Base-by-base conservation (phyloP, 2,888 invertebrate species). In the Drosophila kambysellisi region DNA sequence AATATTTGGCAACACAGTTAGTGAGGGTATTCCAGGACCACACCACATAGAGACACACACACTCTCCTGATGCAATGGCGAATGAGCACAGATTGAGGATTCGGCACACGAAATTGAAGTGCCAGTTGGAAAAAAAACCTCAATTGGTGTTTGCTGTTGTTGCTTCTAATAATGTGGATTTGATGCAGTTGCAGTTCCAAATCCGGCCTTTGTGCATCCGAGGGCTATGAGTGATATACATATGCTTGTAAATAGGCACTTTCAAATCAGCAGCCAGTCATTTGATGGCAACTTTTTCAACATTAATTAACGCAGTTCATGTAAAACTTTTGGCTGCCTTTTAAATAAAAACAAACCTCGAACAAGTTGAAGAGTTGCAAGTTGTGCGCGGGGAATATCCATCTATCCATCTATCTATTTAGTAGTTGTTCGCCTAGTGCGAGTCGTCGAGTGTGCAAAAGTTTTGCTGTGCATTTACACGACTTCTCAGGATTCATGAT, bases 281-380 rank as follows among this genome's bases (percentile, higher is more conserved):
- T 72, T 79, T 87, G 56, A 58, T 37, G 43, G 62, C 51, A 81
- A 83, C 68, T 89, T 78, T 82, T 77, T 72, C 65, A 84, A 84
- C 85, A 76, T 86, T 86, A 86, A 86, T 86, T 86, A 86, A 86
- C 78, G 66, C 78, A 76, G 73, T 76, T 76, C 65, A 35, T 78
- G 58, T 71, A 25, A 67, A 89, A 84, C 59, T 85, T 89, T 83
- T 25, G 52, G 46, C 60, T 69, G 65, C 37, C 64, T 66, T 73
- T 76, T 61, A 67, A 83, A 70, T 79, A 67, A 59, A 84, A 76
- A 68, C 72, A 69, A 75, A 59, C 59, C 17, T 69, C 53, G n/a
- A 84, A 82, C 85, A 88, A 84, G 72, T 89, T 82, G 67, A 82
- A 88, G 79, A 70, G 56, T 83, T 83, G 15, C 46, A 46, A 46